A percentile compares a stretch with the other conserved stretches of the same genome.
These are phyloP conservation scores for Apantesis nais DNA, from an alignment of 2,888 invertebrate species.

Conservation along the genomic window DNA sequence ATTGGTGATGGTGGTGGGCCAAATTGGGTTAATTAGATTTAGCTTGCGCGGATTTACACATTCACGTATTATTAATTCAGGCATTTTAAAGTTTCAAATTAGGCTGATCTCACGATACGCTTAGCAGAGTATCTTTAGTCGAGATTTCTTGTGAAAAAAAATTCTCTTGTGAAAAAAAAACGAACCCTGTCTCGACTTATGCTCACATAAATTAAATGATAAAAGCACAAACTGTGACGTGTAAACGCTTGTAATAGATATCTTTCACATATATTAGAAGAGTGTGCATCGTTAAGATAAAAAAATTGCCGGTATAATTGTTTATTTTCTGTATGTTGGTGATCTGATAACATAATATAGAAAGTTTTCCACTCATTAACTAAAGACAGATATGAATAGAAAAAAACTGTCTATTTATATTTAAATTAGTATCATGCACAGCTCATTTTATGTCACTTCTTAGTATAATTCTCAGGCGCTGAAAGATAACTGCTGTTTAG, in stretches of 20 bases:
- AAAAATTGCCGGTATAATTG: neutral
- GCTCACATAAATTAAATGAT: neutral
- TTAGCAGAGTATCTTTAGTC: neutral
- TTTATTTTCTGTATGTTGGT: neutral
- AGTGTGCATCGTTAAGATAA: neutral
- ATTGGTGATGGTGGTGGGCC: constrained; percentile 38
- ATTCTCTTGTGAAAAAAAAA: neutral
- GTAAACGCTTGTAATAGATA: neutral
- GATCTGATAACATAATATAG: too few relatives aligned
- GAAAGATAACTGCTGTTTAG: neutral
- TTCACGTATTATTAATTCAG: neutral
- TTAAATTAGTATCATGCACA: neutral
- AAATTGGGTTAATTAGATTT: constrained; percentile 45
- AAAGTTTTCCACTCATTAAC: too few relatives aligned
- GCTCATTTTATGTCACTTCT: neutral
- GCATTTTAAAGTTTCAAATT: neutral
- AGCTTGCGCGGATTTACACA: constrained; percentile 11
- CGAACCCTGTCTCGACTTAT: neutral
- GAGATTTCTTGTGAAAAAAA: neutral
- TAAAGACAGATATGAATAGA: neutral
- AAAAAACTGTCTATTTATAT: neutral
- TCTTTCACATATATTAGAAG: neutral
- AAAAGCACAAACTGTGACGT: neutral
- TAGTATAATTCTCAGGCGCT: neutral
- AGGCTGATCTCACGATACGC: neutral